phyloP scores from a whole-genome alignment of 1,140 invertebrate species.

The Listronotus bonariensis region DNA sequence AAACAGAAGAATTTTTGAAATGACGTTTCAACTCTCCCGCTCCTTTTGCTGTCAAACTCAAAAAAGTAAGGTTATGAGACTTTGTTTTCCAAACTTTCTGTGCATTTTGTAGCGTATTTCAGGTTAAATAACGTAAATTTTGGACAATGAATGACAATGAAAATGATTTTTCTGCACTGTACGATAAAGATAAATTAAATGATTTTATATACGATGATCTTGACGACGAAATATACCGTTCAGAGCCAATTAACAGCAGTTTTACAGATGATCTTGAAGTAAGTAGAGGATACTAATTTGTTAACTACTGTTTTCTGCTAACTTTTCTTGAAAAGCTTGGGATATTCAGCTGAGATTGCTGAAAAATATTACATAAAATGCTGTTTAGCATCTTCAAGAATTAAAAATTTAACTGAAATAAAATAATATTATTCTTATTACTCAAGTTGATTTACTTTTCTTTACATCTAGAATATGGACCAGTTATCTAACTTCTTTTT shows the following conservation, averaged over 20 bases:
- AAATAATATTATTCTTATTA: no score
- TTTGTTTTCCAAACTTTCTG: no score
- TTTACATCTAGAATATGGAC: no score
- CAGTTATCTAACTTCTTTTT: conserved; percentile 6
- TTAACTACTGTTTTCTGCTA: no score
- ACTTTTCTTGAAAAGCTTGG: no score
- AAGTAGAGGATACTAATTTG: background rate
- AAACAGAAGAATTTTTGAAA: background rate
- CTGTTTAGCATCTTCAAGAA: no score
- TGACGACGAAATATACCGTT: conserved; percentile 28
- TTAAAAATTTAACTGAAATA: no score
- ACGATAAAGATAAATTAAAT: conserved; percentile 2
- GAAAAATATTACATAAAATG: no score
- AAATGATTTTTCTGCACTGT: background rate
- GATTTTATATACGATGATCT: conserved; percentile 30
- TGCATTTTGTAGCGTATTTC: background rate
- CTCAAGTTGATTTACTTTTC: no score
- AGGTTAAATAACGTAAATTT: background rate
- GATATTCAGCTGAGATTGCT: no score
- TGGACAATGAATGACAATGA: background rate
- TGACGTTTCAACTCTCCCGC: background rate
- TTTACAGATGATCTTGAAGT: conserved; percentile 6
- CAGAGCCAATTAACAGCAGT: background rate
- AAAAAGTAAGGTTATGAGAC: no score
- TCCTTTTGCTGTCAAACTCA: no score